phyloP scores from a whole-genome alignment of 2,113 vertebrate species.

The Cochlearius cochlearius region DNA sequence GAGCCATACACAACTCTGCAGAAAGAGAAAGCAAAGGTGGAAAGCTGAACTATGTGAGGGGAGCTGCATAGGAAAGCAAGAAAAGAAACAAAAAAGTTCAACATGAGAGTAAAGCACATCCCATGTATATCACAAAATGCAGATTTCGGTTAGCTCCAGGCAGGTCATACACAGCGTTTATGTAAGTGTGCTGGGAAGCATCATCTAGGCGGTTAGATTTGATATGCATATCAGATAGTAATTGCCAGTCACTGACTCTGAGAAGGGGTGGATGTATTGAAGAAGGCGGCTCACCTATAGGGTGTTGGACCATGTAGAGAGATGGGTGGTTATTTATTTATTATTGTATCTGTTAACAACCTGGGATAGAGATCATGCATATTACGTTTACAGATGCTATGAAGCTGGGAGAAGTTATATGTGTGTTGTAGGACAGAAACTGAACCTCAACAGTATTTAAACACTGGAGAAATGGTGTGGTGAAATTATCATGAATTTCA shows the following conservation, averaged over 20 bases:
- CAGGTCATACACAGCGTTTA: fast-evolving
- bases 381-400: neutral
- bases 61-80: neutral
- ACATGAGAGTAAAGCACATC: neutral
- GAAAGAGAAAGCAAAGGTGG: neutral
- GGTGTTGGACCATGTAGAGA: neutral
- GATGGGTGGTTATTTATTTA: neutral
- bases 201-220: neutral
- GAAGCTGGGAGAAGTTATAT: neutral
- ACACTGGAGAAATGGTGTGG: neutral
- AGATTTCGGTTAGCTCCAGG: neutral
- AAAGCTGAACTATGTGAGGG: neutral
- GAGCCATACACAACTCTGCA: neutral
- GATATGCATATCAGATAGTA: neutral
- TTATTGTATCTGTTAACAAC: neutral
- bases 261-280: neutral
- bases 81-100: neutral
- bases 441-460: neutral
- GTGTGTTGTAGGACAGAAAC: neutral
- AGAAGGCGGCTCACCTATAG: neutral
- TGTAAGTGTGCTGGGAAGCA: neutral
- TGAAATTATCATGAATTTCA: neutral
- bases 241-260: neutral
- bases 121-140: neutral
- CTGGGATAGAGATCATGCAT: too few relatives aligned